These are phyloP conservation scores for Rhingia campestris DNA, from an alignment of 2,888 invertebrate species.

Conservation along the genomic window DNA sequence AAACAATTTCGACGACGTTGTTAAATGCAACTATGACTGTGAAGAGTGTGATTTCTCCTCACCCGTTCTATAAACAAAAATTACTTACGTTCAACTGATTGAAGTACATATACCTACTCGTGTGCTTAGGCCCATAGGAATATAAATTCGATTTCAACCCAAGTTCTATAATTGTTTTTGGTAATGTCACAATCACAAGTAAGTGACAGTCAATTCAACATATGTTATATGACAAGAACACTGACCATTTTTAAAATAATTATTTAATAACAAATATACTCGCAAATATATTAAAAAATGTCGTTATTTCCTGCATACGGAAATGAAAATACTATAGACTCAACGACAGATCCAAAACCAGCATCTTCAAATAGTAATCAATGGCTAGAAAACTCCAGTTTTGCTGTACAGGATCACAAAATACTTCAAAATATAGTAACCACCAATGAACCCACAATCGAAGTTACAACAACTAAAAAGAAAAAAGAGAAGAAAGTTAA, in stretches of 20 bases:
- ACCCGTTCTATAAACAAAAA: no score
- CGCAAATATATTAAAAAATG: conserved; percentile 52
- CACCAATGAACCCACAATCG: not conserved
- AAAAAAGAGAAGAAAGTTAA: conserved; percentile 42
- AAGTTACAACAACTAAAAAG: not conserved
- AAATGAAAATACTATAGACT: not conserved
- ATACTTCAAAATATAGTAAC: conserved; percentile 11
- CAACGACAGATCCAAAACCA: not conserved
- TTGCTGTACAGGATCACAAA: conserved; percentile 6
- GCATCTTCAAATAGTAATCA: not conserved
- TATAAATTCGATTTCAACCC: no score
- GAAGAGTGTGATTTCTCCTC: no score
- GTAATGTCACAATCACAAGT: no score
- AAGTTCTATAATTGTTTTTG: not conserved
- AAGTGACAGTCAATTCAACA: no score
- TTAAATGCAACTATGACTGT: no score
- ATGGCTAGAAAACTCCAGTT: conserved; percentile 76
- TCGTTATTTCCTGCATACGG: conserved; percentile 75
- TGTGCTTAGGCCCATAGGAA: no score
- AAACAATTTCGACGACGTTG: no score
- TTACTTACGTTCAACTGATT: no score
- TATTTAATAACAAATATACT: not conserved
- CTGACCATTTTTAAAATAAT: not conserved
- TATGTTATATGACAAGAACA: no score
- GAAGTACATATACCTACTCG: no score